These are phyloP conservation scores for Achroia grisella DNA, from an alignment of 1,140 invertebrate genomes.

Conservation along the genomic window DNA sequence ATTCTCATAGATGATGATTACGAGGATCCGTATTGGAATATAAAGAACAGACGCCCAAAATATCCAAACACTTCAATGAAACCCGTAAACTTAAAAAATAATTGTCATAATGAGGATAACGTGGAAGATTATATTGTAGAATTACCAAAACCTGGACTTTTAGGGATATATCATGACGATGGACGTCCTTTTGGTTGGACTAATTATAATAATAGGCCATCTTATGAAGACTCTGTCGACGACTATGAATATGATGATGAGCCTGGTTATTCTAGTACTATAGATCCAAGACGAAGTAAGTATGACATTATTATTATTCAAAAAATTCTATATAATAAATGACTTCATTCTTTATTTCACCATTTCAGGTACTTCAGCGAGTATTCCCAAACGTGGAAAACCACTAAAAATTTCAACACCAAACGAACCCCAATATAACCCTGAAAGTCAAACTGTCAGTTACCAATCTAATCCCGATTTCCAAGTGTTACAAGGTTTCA, in stretches of 20 bases:
- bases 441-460: conserved; percentile 36
- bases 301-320: conserved; percentile 1
- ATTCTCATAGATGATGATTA: conserved; percentile 34
- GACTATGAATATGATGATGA: conserved; percentile 24
- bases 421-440: conserved; percentile 14
- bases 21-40: conserved; percentile 55
- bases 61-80: conserved; percentile 9
- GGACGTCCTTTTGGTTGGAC: conserved; percentile 27
- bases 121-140: conserved; percentile 42
- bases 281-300: conserved; percentile 54
- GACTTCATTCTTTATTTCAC: too few relatives aligned
- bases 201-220: conserved; percentile 24
- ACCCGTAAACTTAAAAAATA: conserved; percentile 16
- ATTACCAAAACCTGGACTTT: conserved; percentile 47
- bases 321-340: neutral
- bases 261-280: conserved; percentile 42
- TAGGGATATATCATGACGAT: conserved; percentile 51
- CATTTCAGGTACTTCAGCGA: conserved; percentile 11
- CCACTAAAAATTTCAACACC: conserved; percentile 27
- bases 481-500: conserved; percentile 53
- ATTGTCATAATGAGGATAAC: conserved; percentile 28
- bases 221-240: conserved; percentile 10
- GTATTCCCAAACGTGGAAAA: conserved; percentile 14
- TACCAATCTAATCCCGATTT: conserved; percentile 58
- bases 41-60: conserved; percentile 42